Evolutionary conservation across 2,888 invertebrate genomes (phyloP).

Genomic region (Cephus pygmeus): DNA sequence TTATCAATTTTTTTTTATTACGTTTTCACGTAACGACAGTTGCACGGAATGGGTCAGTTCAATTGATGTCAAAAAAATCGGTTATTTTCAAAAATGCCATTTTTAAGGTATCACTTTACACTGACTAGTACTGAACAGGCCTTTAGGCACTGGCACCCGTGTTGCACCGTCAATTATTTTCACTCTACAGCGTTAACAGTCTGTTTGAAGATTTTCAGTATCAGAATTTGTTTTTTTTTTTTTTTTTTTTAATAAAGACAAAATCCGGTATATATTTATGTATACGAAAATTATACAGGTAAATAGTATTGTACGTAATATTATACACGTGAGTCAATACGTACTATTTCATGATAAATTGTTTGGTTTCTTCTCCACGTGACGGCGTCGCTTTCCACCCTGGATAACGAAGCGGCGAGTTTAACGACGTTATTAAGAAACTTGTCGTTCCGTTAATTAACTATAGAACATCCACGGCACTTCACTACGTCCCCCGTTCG

Average conservation of each 20-base stretch:
- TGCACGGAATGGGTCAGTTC: too few species aligned
- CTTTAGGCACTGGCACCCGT: not conserved
- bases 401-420: not conserved
- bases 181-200: not conserved
- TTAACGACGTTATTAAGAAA: not conserved
- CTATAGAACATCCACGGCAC: constrained; percentile 48
- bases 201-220: not conserved
- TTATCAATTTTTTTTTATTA: not conserved
- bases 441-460: constrained; percentile 21
- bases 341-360: not conserved
- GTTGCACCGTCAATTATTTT: not conserved
- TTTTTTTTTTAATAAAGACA: not conserved
- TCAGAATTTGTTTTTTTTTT: not conserved
- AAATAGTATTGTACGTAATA: not conserved
- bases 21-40: too few species aligned
- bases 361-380: not conserved
- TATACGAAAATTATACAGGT: not conserved
- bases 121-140: fast-evolving
- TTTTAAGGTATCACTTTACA: too few species aligned
- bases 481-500: constrained; percentile 29
- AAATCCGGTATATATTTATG: not conserved
- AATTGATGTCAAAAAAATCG: too few species aligned
- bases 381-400: not conserved
- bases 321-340: not conserved
- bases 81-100: too few species aligned